These are phyloP conservation scores for Clarias laeviceps DNA, from an alignment of 2,797 vertebrate genomes.

Conservation along the genomic window DNA sequence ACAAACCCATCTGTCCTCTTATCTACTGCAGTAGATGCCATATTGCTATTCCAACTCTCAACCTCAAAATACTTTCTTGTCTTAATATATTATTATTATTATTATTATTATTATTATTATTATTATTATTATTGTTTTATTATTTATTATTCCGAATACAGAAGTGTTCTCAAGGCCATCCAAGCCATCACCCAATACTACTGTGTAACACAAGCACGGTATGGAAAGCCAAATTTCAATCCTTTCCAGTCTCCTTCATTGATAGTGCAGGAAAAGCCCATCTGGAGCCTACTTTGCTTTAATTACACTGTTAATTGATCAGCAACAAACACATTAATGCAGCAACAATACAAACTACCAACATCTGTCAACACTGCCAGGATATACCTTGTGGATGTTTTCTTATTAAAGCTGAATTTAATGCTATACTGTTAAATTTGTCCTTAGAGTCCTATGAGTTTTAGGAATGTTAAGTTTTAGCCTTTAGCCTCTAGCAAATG, in stretches of 20 bases:
- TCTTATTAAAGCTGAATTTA: background rate
- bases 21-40: slow-evolving; percentile 16
- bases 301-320: slow-evolving; percentile 26
- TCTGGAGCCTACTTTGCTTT: slow-evolving; percentile 17
- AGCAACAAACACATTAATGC: slow-evolving; percentile 24
- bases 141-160: slow-evolving; percentile 42
- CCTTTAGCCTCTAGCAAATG: background rate
- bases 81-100: slow-evolving; percentile 42
- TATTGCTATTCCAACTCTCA: slow-evolving; percentile 38
- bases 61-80: slow-evolving; percentile 33
- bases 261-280: slow-evolving; percentile 34
- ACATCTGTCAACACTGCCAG: background rate
- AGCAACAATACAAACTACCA: background rate
- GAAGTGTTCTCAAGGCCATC: slow-evolving; percentile 33
- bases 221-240: slow-evolving; percentile 32
- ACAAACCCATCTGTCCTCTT: slow-evolving; percentile 40
- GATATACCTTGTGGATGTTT: background rate
- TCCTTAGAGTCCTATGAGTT: background rate
- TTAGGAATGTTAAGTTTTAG: background rate
- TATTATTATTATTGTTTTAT: background rate
- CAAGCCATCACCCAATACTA: slow-evolving; percentile 29
- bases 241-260: slow-evolving; percentile 29
- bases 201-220: background rate
- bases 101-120: no score
- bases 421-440: background rate